A percentile compares a stretch with the other conserved stretches of the same genome.
Evolutionary conservation across 1,140 invertebrate genomes (phyloP).

Genomic region (Habropoda laboriosa): DNA sequence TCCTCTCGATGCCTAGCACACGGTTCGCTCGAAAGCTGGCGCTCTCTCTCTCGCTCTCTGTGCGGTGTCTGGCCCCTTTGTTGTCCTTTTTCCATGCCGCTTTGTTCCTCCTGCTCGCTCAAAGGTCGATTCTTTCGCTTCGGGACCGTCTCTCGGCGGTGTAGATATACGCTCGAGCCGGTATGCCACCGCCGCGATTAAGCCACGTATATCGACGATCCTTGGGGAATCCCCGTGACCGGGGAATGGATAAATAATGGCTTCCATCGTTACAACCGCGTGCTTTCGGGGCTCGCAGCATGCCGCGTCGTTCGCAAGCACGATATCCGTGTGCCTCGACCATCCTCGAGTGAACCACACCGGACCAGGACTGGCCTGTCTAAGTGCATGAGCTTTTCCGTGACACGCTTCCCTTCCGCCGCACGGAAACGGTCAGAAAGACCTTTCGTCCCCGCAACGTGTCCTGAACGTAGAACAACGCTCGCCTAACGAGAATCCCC

Average conservation of each 20-base stretch:
- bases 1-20: neutral
- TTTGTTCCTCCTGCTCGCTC: slow-evolving; percentile 51
- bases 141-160: neutral
- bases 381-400: slow-evolving; percentile 52
- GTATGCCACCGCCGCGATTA: slow-evolving; percentile 71
- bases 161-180: slow-evolving; percentile 35
- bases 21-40: slow-evolving; percentile 7
- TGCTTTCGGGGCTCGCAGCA: slow-evolving; percentile 40
- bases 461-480: neutral
- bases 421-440: slow-evolving; percentile 28
- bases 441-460: slow-evolving; percentile 17
- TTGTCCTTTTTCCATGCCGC: slow-evolving; percentile 5
- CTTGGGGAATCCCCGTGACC: slow-evolving; percentile 72
- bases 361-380: neutral
- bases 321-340: slow-evolving; percentile 19
- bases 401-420: slow-evolving; percentile 21
- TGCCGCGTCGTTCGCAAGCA: slow-evolving; percentile 9
- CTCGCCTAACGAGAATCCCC: slow-evolving; percentile 31
- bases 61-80: neutral
- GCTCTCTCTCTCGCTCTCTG: neutral
- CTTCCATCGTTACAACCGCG: slow-evolving; percentile 53
- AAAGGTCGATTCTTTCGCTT: slow-evolving; percentile 59
- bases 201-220: slow-evolving; percentile 74
- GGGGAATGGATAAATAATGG: slow-evolving; percentile 78
- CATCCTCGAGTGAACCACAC: too few relatives aligned